Percentiles rank a stretch among this genome's conserved stretches.
phyloP scores from a whole-genome alignment of 2,888 invertebrate genomes.

The Nysson spinosus region DNA sequence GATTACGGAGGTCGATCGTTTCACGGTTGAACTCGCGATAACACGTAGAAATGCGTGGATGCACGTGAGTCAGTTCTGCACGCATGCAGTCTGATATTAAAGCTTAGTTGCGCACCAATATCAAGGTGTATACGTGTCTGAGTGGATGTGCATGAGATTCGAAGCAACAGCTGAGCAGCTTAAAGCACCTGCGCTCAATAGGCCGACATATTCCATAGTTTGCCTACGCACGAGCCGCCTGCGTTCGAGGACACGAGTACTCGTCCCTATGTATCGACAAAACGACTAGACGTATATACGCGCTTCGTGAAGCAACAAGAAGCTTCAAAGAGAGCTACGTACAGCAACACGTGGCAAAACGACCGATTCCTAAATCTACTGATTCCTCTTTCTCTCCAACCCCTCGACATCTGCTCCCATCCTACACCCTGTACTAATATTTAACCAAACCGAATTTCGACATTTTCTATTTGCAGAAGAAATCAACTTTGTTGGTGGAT shows the following conservation, averaged over 20 bases:
- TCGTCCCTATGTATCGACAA: constrained; percentile 50
- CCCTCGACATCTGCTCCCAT: constrained; percentile 7
- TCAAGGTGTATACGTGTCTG: constrained; percentile 34
- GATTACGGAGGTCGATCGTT: constrained; percentile 47
- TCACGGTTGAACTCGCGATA: constrained; percentile 54
- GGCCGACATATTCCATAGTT: constrained; percentile 62
- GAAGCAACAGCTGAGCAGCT: constrained; percentile 74
- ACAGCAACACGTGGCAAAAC: constrained; percentile 51
- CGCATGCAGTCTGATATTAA: constrained; percentile 34
- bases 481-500: too few relatives aligned
- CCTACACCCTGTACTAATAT: background rate
- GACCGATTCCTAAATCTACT: constrained; percentile 38
- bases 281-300: constrained; percentile 40
- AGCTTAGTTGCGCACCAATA: constrained; percentile 47
- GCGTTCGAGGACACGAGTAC: constrained; percentile 52
- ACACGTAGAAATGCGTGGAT: constrained; percentile 58
- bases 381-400: constrained; percentile 25
- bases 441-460: too few relatives aligned
- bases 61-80: constrained; percentile 48
- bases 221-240: constrained; percentile 58
- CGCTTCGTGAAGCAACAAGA: constrained; percentile 46
- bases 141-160: constrained; percentile 52
- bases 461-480: too few relatives aligned
- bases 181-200: constrained; percentile 71
- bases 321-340: constrained; percentile 41